Evolutionary conservation across 2,888 invertebrate species (phyloP).

Genomic region (Lithophane ornitopus): DNA sequence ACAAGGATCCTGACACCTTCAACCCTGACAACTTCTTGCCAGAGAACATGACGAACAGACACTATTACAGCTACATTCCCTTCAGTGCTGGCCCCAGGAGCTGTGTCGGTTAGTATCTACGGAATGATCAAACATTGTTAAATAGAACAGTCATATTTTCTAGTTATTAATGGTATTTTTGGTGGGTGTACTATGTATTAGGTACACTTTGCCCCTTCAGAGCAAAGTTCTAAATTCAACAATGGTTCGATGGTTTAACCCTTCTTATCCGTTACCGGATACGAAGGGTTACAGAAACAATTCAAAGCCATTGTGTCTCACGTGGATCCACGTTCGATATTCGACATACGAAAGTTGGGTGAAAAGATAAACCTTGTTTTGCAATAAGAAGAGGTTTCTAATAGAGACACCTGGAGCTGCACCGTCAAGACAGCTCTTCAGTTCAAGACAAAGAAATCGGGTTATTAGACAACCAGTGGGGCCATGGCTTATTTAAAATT

Average conservation of each 20-base stretch:
- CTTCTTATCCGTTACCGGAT: no score
- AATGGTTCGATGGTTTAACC: no score
- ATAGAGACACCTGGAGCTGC: not conserved
- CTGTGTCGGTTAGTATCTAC: conserved; percentile 92
- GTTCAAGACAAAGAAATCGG: not conserved
- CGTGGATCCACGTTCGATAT: no score
- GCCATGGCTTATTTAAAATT: not conserved
- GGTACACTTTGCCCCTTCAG: not conserved
- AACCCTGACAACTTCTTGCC: conserved; percentile 95
- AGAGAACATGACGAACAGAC: conserved; percentile 93
- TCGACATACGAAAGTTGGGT: no score
- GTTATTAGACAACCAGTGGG: not conserved
- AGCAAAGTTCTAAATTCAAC: not conserved
- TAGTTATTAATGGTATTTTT: not conserved
- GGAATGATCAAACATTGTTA: not conserved
- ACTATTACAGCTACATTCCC: conserved; percentile 95
- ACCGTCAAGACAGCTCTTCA: not conserved
- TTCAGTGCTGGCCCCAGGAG: conserved; percentile 96
- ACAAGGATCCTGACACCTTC: conserved; percentile 93
- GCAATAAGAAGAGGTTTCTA: no score
- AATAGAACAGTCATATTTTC: not conserved
- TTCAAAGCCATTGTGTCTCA: no score
- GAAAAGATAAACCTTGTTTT: not conserved
- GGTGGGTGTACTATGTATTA: not conserved
- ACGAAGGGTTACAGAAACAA: no score